Evolutionary conservation across 2,797 vertebrate genomes (phyloP), one percentile per base, ranked within the genome.

Genomic region (Bucorvus abyssinicus): DNA sequence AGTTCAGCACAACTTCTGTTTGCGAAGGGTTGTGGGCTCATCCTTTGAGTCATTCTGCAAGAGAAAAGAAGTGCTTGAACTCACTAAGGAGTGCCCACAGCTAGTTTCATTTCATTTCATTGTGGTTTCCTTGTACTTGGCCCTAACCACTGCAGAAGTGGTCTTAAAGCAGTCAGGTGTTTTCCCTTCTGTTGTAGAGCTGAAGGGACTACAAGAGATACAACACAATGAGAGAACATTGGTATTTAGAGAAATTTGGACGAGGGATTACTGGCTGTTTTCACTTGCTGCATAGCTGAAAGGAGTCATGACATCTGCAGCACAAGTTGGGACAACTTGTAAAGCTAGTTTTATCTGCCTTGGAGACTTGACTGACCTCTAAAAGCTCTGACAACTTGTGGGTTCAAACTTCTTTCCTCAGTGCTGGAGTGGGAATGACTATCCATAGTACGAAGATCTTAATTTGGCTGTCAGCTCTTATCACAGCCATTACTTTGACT

Each of bases 381-480:
- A 42, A 64, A 36, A 83, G 45, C 55, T 81, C 80, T 75, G 68
- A 60, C 24, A 57, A 21, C 34, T 74, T 61, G 22, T 44, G 69
- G 22, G 36, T 89, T 93, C 75, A 90, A 22, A 55, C 78, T 82
- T 57, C 55, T 92, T 79, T 27, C 20, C 44, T 85, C 89, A 65
- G 21, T 85, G 78, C 60, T 70, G 68, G 67, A 92, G 34, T 47
- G 69, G 59, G 52, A 94, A 89, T 70, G 84, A 74, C 49, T 92
- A 6, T 63, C 78, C 56, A n/a, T 57, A 55, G 52, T 67, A 82
- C 59, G 53, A 67, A 89, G 89, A 92, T 74, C 82, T 89, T 78
- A 61, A 84, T 95, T 92, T 84, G 53, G n/a, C 52, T 81, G 73
- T 94, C 77, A 94, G 65, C 50, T 95, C 80, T 92, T 95, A 84